phyloP scores from a whole-genome alignment of 2,888 invertebrate genomes.

The Tridacna crocea region DNA sequence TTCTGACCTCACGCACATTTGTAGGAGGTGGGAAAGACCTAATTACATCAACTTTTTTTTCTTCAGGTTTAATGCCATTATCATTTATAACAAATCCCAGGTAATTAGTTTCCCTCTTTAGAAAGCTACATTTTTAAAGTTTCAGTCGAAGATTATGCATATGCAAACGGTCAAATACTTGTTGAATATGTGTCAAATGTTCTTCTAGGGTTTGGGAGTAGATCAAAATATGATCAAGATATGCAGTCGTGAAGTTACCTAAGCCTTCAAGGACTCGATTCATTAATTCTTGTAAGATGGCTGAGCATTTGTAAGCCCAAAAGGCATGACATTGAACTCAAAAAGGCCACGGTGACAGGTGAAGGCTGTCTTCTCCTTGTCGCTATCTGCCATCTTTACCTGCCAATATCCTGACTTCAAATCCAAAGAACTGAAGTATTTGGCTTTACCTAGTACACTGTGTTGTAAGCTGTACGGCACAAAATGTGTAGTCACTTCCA shows the following conservation, averaged over 20 bases:
- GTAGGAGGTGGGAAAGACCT: neutral
- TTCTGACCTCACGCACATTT: too few relatives aligned
- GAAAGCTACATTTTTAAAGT: slow-evolving; percentile 3
- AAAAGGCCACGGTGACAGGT: slow-evolving; percentile 40
- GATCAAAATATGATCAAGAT: slow-evolving; percentile 10
- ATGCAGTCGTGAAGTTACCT: slow-evolving; percentile 30
- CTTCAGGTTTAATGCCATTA: neutral
- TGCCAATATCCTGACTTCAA: slow-evolving; percentile 37
- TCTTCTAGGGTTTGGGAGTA: slow-evolving; percentile 10
- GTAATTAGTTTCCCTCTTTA: slow-evolving; percentile 9
- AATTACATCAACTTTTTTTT: slow-evolving; percentile 22
- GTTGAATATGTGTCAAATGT: too few relatives aligned
- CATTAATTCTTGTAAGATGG: slow-evolving; percentile 44
- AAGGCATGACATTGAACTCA: slow-evolving; percentile 42
- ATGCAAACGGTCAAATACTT: neutral
- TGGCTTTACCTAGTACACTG: slow-evolving; percentile 39
- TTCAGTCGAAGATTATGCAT: neutral
- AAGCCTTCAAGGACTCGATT: slow-evolving; percentile 41
- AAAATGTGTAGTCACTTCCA: too few relatives aligned
- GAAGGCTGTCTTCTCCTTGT: slow-evolving; percentile 48
- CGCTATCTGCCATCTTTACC: slow-evolving; percentile 28
- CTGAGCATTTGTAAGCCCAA: slow-evolving; percentile 43
- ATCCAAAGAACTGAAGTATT: slow-evolving; percentile 41
- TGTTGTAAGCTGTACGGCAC: too few relatives aligned
- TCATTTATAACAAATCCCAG: slow-evolving; percentile 15